Percentiles rank a stretch among this genome's conserved stretches.
Evolutionary conservation across 2,113 vertebrate species (phyloP).

Genomic region (Pygoscelis adeliae): DNA sequence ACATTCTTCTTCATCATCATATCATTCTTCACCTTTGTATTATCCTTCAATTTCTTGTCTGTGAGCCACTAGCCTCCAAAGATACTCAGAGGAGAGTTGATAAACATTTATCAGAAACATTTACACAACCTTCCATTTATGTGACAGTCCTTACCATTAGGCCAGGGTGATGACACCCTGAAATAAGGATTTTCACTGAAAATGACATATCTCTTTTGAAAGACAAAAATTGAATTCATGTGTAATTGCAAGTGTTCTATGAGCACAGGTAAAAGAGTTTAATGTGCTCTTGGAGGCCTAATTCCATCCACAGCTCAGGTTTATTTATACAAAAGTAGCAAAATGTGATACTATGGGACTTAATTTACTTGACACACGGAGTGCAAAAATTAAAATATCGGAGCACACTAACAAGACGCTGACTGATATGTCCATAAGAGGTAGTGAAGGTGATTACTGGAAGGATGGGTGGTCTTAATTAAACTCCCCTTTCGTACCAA

Average conservation of each 20-base stretch:
- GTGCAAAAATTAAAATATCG: background rate
- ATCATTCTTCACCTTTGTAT: background rate
- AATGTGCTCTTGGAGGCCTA: background rate
- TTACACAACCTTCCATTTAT: background rate
- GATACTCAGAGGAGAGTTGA: background rate
- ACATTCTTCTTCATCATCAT: background rate
- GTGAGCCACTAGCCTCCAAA: background rate
- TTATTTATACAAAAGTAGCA: background rate
- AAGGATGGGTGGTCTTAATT: background rate
- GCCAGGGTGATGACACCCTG: background rate
- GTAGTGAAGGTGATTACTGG: background rate
- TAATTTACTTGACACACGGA: background rate
- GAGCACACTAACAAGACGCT: background rate
- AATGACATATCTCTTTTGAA: background rate
- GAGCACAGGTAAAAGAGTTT: background rate
- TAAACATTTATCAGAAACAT: background rate
- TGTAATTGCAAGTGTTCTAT: background rate
- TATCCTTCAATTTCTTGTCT: background rate
- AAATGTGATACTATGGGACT: background rate
- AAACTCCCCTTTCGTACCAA: background rate
- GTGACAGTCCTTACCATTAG: background rate
- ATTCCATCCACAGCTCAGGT: background rate
- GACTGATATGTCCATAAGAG: background rate
- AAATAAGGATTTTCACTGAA: background rate
- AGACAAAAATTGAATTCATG: background rate